phyloP scores from a whole-genome alignment of 2,113 vertebrate genomes.

The Muscicapa adusta region DNA sequence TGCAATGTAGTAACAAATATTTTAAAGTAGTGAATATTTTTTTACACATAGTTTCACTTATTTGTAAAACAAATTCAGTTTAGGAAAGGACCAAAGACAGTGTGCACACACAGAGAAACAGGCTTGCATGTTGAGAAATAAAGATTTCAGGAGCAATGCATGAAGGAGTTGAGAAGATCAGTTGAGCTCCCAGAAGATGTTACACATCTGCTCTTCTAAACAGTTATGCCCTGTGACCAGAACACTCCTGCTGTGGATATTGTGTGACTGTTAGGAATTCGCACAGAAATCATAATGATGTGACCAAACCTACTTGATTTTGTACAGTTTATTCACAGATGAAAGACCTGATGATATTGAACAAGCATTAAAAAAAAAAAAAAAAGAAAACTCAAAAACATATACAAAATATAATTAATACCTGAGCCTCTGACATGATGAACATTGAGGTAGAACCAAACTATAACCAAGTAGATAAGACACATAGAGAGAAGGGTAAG shows the following conservation, averaged over 20 bases:
- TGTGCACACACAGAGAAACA: background rate
- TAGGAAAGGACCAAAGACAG: background rate
- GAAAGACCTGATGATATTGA: background rate
- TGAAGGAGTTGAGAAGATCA: background rate
- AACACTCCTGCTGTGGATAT: background rate
- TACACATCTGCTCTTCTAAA: background rate
- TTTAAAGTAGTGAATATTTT: background rate
- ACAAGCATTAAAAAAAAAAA: background rate
- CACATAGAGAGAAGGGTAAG: background rate
- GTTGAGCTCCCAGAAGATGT: background rate
- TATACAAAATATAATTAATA: background rate
- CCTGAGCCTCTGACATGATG: accelerated
- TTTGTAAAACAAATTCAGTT: background rate
- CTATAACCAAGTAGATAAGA: background rate
- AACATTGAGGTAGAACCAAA: background rate
- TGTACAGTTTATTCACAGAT: background rate
- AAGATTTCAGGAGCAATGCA: background rate
- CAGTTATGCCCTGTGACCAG: background rate
- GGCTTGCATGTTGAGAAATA: background rate
- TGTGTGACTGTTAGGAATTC: background rate
- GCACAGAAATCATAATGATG: background rate
- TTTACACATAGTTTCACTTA: background rate
- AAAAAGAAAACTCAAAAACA: background rate
- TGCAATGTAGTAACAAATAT: background rate
- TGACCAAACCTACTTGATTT: background rate